These are phyloP conservation scores for Propithecus perrieri DNA, from an alignment of 2,797 vertebrate species.

Conservation along the genomic window DNA sequence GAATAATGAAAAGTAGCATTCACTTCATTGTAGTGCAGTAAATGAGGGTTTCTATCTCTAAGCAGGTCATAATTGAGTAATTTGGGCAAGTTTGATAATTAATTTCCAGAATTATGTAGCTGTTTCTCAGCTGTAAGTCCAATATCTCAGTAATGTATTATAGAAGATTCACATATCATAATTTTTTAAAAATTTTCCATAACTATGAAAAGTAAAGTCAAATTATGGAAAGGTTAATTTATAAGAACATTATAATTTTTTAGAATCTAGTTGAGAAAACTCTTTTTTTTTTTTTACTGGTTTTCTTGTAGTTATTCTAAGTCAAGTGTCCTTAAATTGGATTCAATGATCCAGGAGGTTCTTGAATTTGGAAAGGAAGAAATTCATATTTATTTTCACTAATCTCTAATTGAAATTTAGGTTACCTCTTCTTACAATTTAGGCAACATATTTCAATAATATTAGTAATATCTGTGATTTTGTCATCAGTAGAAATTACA, in stretches of 20 bases:
- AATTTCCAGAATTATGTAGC: background rate
- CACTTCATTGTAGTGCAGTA: background rate
- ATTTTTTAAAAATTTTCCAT: background rate
- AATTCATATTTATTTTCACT: background rate
- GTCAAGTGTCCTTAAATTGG: background rate
- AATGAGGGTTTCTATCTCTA: background rate
- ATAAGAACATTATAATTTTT: background rate
- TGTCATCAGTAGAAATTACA: background rate
- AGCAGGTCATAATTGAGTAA: background rate
- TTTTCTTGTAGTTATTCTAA: background rate
- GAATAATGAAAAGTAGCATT: background rate
- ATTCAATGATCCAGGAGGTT: background rate
- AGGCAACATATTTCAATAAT: background rate
- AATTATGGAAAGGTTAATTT: background rate
- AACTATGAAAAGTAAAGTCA: background rate
- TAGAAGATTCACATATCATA: background rate
- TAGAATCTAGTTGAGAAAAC: background rate
- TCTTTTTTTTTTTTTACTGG: background rate
- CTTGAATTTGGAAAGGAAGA: background rate
- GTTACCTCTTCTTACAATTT: background rate
- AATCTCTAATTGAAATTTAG: background rate
- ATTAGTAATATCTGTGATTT: background rate
- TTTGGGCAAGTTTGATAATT: background rate
- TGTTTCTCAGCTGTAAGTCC: background rate
- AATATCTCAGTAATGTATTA: background rate